Conservation (phyloP, 2,797 vertebrate genomes). For the Lithobates pipiens region DNA sequence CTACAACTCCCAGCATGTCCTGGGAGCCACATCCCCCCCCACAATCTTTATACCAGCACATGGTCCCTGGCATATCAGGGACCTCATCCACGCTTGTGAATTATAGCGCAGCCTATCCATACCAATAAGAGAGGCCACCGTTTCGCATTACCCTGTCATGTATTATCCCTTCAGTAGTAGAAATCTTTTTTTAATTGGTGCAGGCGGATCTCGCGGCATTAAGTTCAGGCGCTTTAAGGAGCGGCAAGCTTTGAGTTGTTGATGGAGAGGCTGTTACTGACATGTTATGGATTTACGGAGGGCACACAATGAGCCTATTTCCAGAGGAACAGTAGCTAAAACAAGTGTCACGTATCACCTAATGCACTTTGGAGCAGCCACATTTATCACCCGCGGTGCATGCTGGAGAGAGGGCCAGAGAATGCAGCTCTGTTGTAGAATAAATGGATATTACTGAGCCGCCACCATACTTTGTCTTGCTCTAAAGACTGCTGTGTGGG, state of each 20-base stretch:
- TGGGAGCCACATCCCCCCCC: background rate
- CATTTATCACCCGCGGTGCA: background rate
- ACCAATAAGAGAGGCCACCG: background rate
- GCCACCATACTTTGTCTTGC: background rate
- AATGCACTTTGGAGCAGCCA: background rate
- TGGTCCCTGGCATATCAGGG: background rate
- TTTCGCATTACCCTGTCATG: background rate
- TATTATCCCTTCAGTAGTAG: background rate
- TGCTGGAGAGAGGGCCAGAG: background rate
- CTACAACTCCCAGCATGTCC: background rate
- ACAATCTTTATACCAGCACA: background rate
- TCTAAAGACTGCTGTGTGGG: no score
- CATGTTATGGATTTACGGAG: background rate
- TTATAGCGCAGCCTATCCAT: background rate
- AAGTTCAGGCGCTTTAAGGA: background rate
- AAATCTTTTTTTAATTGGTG: constrained; percentile 19
- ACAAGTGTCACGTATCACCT: background rate
- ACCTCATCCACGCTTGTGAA: background rate
- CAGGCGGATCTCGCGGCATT: background rate
- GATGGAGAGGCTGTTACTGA: background rate
- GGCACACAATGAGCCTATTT: background rate
- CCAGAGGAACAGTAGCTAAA: constrained; percentile 17
- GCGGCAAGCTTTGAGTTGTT: background rate
- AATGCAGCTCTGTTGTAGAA: background rate
- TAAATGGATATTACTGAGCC: background rate